Conservation (phyloP, 2,888 invertebrate genomes). For the Agriopis leucophaearia region DNA sequence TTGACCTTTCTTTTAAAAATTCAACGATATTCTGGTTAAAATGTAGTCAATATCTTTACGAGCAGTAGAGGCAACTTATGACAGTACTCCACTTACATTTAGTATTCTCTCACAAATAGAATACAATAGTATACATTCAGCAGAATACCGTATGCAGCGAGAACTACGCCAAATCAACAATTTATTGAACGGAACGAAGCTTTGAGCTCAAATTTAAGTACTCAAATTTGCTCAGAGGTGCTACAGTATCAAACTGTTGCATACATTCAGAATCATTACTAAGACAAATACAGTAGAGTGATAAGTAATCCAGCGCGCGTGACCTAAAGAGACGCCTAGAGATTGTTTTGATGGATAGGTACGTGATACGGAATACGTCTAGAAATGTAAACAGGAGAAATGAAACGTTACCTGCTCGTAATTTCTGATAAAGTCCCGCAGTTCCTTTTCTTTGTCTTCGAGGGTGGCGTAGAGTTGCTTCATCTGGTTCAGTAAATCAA, state of each 20-base stretch:
- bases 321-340: constrained; percentile 30
- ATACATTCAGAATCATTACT: constrained; percentile 32
- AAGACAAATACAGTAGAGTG: constrained; percentile 17
- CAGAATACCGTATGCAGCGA: too few relatives aligned
- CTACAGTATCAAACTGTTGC: constrained; percentile 18
- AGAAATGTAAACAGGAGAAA: constrained; percentile 9
- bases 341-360: constrained; percentile 17
- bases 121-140: background rate
- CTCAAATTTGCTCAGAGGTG: constrained; percentile 27
- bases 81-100: too few relatives aligned
- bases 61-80: background rate
- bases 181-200: constrained; percentile 26
- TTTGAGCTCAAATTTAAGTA: constrained; percentile 23
- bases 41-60: background rate
- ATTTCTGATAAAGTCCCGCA: constrained; percentile 97
- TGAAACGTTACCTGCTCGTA: constrained; percentile 91
- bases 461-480: constrained; percentile 97
- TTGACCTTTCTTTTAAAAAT: background rate
- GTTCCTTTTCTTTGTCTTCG: constrained; percentile 97
- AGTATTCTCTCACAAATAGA: background rate
- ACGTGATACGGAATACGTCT: constrained; percentile 9
- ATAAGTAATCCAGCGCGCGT: constrained; percentile 31
- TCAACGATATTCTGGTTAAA: background rate
- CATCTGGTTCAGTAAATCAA: constrained; percentile 97
- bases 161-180: background rate